Base-by-base conservation (phyloP, 2,888 invertebrate species). In the Silvanus unidentatus region DNA sequence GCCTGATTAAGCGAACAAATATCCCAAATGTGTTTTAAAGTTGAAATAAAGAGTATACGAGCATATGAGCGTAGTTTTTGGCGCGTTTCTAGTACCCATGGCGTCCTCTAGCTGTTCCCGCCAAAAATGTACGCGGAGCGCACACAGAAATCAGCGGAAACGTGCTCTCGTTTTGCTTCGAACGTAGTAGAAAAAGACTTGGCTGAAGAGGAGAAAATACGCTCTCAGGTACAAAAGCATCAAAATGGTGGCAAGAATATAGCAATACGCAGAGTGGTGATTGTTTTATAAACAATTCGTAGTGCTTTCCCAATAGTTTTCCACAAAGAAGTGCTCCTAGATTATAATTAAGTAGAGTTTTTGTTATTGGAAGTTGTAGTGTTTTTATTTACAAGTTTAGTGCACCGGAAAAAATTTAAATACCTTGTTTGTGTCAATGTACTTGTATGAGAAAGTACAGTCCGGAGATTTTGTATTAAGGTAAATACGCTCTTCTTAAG, bases 371-470 rank as follows among this genome's bases (percentile, higher is more conserved):
- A 29, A 41, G 39, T 41, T 15, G 8, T 22, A 27, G 39, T 27
- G 36, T 28, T 29, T 12, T 1, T 11, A 29, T 32, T 43, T 37
- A n/a, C 3, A 10, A 34, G 42, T 35, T 35, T 27, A 14, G 40
- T 40, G 16, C 32, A 30, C 45, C 36, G 8, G 11, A 13, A 41
- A 38, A 38, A 40, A 29, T 34, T 32, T 28, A 32, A 39, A 16
- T 14, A 39, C 44, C 16, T 10, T 42, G n/a, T n/a, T 40, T 46
- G 52, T 48, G 52, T 52, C 49, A 52, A 47, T 48, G 49, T 45
- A 52, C 49, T 49, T 52, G 40, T 47, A 42, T 52, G 48, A 49
- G 52, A 52, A 52, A 52, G 51, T 52, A 52, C 48, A 47, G 43
- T 52, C 47, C 34, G 45, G 30, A 32, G 30, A 44, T 39, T 41